Conservation (phyloP, 2,113 vertebrate genomes). For the Phylloscopus trochiloides region DNA sequence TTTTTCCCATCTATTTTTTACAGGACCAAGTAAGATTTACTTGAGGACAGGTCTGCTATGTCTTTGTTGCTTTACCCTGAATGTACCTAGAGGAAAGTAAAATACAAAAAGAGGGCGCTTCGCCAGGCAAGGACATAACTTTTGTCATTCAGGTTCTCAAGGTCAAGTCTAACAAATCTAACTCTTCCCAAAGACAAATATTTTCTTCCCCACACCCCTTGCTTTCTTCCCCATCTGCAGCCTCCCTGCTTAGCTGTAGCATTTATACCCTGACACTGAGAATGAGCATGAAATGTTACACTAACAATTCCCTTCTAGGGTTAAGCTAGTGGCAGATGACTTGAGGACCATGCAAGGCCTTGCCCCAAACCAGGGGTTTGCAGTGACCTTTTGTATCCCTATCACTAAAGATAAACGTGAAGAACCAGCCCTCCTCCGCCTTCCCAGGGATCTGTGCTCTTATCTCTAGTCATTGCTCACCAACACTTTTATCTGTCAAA, state of each 20-base stretch:
- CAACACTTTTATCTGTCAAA: slow-evolving; percentile 51
- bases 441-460: slow-evolving; percentile 11
- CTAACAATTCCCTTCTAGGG: background rate
- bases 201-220: background rate
- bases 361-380: background rate
- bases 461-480: slow-evolving; percentile 9
- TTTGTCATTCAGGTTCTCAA: background rate
- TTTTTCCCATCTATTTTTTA: background rate
- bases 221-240: background rate
- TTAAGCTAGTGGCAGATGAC: background rate
- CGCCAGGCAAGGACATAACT: background rate
- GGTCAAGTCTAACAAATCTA: background rate
- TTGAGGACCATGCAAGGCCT: background rate
- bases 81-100: background rate
- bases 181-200: background rate
- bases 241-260: background rate
- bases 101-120: background rate
- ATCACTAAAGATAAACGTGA: slow-evolving; percentile 32
- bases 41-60: background rate
- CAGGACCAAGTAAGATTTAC: background rate
- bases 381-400: background rate
- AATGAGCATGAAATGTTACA: background rate
- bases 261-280: background rate
- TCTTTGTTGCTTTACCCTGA: background rate
- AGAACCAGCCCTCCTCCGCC: background rate